Evolutionary conservation across 2,888 invertebrate species (phyloP), one percentile per base, ranked within the genome.

Genomic region (Fissipunctia ypsillon): DNA sequence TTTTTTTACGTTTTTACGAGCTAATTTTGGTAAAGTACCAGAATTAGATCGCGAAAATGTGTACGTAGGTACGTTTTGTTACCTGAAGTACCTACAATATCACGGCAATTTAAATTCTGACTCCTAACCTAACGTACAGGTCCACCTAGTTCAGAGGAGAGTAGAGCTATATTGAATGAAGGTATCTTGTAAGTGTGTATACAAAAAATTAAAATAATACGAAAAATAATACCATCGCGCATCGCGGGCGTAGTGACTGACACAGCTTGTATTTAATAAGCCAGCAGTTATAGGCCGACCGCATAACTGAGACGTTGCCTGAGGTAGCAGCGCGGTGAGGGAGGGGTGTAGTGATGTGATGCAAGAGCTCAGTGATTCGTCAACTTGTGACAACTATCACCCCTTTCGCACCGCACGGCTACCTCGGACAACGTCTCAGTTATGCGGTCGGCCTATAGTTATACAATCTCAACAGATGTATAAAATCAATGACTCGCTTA

Each of bases 391-490:
- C n/a, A n/a, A n/a, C n/a, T n/a, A n/a, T n/a, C n/a, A n/a, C n/a
- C n/a, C n/a, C n/a, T n/a, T n/a, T n/a, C n/a, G n/a, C n/a, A n/a
- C n/a, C n/a, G n/a, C n/a, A n/a, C n/a, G n/a, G n/a, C n/a, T n/a
- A n/a, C n/a, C n/a, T n/a, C n/a, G n/a, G n/a, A n/a, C n/a, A n/a
- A n/a, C n/a, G n/a, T n/a, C n/a, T n/a, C n/a, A n/a, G n/a, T n/a
- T n/a, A n/a, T n/a, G n/a, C n/a, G n/a, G n/a, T n/a, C n/a, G n/a
- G n/a, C n/a, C n/a, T n/a, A n/a, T n/a, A n/a, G n/a, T n/a, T n/a
- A n/a, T 1, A 52, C 1, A 60, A 60, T 48, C n/a, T 54, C 14
- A 65, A 65, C 59, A 43, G 60, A 76, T 69, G 60, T 19, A 65
- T 16, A 56, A 52, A 71, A 63, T 38, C 52, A 12, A 50, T 64